phyloP scores from a whole-genome alignment of 2,797 vertebrate species.

The Ctenopoma multispine region DNA sequence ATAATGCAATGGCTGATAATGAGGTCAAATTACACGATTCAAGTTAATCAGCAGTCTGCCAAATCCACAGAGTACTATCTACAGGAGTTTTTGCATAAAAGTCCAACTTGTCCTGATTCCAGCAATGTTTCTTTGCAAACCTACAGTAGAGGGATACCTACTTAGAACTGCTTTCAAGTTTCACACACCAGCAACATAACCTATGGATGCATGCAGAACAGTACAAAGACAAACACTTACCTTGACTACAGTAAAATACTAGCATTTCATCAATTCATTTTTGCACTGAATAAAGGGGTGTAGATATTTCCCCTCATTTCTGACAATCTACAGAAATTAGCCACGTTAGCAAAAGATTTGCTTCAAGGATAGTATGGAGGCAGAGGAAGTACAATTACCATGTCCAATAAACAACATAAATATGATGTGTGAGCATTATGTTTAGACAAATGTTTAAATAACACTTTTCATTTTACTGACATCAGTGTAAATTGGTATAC shows the following conservation, averaged over 20 bases:
- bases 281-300: not conserved
- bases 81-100: not conserved
- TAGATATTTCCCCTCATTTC: not conserved
- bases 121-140: not conserved
- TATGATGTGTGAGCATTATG: too few relatives aligned
- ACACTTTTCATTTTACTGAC: not conserved
- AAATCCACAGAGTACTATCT: too few relatives aligned
- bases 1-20: not conserved
- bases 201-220: too few relatives aligned
- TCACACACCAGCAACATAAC: too few relatives aligned
- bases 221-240: too few relatives aligned
- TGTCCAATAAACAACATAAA: not conserved
- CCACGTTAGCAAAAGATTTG: not conserved
- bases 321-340: not conserved
- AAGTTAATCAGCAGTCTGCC: not conserved
- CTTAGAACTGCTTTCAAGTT: too few relatives aligned
- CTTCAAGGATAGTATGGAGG: not conserved
- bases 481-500: not conserved
- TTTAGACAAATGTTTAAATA: not conserved
- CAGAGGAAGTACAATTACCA: not conserved
- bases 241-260: not conserved
- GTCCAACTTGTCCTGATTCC: not conserved
- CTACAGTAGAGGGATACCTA: not conserved
- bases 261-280: not conserved
- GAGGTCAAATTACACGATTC: not conserved